A percentile compares a stretch with the other conserved stretches of the same genome.
These are phyloP conservation scores for Micoletzkya japonica DNA, from an alignment of 2,888 invertebrate genomes.

Conservation along the genomic window DNA sequence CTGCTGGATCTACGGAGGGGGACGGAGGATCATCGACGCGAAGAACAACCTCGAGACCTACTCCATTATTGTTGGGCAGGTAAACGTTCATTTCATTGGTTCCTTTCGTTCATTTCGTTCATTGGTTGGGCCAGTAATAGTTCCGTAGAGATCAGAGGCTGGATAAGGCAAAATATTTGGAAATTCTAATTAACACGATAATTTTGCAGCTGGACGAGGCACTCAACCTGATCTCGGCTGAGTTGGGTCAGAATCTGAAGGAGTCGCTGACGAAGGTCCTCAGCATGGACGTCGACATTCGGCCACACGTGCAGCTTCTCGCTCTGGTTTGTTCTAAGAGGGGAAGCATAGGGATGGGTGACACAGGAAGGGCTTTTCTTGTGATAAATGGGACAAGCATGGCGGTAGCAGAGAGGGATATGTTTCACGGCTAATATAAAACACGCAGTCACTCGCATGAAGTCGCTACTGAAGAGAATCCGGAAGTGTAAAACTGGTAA, in stretches of 20 bases:
- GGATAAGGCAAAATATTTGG: not conserved
- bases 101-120: no score
- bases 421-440: not conserved
- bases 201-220: conserved; percentile 49
- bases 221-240: conserved; percentile 50
- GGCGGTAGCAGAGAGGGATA: not conserved
- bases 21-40: conserved; percentile 84
- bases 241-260: conserved; percentile 75
- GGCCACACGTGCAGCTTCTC: conserved; percentile 87
- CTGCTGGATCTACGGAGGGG: conserved; percentile 74
- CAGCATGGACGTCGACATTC: conserved; percentile 74
- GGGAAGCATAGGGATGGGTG: not conserved
- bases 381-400: not conserved
- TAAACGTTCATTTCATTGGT: conserved; percentile 64
- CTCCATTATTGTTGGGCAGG: conserved; percentile 85
- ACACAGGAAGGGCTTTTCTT: not conserved
- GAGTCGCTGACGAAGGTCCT: conserved; percentile 51
- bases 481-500: no score
- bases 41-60: conserved; percentile 86
- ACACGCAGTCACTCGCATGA: not conserved
- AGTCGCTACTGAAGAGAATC: no score
- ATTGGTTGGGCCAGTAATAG: no score
- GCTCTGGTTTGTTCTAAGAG: conserved; percentile 76
- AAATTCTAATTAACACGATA: not conserved
- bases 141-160: no score